A percentile compares a stretch with the other conserved stretches of the same genome.
Evolutionary conservation across 2,888 invertebrate species (phyloP).

Genomic region (Horisme vitalbata): DNA sequence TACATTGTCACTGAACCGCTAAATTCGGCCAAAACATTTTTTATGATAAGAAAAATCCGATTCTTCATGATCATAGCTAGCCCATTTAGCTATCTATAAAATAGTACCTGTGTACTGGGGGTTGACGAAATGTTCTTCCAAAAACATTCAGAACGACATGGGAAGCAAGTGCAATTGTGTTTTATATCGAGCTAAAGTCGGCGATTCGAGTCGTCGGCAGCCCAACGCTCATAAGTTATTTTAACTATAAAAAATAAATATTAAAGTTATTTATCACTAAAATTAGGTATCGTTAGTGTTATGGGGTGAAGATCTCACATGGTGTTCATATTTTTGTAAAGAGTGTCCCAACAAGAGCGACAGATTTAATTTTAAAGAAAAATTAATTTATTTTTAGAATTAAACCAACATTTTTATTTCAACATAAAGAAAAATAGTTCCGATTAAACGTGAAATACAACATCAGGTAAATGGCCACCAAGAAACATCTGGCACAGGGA

Average conservation of each 20-base stretch:
- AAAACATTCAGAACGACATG: slow-evolving; percentile 21
- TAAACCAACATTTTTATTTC: no score
- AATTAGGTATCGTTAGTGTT: slow-evolving; percentile 29
- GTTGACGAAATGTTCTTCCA: slow-evolving; percentile 2
- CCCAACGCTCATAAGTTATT: slow-evolving; percentile 19
- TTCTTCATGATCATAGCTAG: no score
- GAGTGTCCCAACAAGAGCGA: no score
- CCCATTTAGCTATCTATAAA: background rate
- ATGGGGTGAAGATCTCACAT: slow-evolving; percentile 9
- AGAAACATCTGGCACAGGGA: no score
- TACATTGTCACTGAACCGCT: background rate
- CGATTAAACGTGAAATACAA: no score
- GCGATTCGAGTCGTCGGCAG: slow-evolving; percentile 3
- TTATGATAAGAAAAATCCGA: no score
- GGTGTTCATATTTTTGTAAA: slow-evolving; percentile 2
- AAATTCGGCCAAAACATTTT: no score
- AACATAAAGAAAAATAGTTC: no score
- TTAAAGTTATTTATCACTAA: slow-evolving; percentile 36
- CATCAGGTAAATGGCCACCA: no score
- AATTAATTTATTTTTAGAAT: no score
- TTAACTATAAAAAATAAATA: slow-evolving; percentile 23
- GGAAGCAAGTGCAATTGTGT: slow-evolving; percentile 37
- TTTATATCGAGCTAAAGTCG: slow-evolving; percentile 18
- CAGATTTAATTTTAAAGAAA: no score
- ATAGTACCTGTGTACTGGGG: background rate